Base-by-base conservation (phyloP, 2,888 invertebrate species). In the Trichacis sp. region DNA sequence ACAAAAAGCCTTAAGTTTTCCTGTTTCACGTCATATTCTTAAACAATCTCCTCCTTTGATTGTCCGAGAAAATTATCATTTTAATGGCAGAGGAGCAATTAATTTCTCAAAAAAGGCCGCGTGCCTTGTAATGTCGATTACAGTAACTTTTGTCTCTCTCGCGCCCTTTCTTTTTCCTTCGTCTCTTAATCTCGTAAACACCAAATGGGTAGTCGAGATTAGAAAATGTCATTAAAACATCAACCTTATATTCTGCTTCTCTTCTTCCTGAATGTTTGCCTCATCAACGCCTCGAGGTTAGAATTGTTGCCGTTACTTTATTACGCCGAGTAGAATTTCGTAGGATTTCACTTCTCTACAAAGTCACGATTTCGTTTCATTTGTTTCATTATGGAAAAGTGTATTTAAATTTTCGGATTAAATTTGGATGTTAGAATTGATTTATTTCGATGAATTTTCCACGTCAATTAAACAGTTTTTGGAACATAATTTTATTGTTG, bases 41-140 rank as follows among this genome's bases (percentile, higher is more conserved):
- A n/a, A 36, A 46, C 24, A 54, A 40, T 42, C 40, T 33, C 40
- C 29, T 33, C 30, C 40, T 54, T 76, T 79, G 79, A 81, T 81
- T 77, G 77, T 77, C 73, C 73, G 72, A 67, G 73, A 76, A 79
- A 79, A 82, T 81, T 80, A 82, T 80, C 77, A 76, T 83, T 79
- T 77, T 81, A 81, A 81, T 80, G 78, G 79, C 75, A 77, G 75
- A 78, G 77, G 75, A 62, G 80, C 77, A 80, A 83, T 82, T 81
- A 82, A 81, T 79, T 72, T 73, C 18, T 59, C 72, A 73, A 74
- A 79, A 78, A 77, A 78, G 77, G 51, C 62, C 51, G 51, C 59
- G 63, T 60, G 61, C 53, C 15, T 24, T 30, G 49, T 64, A 33
- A 56, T 43, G 71, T 72, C 75, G 67, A 74, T 76, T 75, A 72